Conservation (phyloP, 2,797 vertebrate genomes). For the Phylloscopus collybita region DNA sequence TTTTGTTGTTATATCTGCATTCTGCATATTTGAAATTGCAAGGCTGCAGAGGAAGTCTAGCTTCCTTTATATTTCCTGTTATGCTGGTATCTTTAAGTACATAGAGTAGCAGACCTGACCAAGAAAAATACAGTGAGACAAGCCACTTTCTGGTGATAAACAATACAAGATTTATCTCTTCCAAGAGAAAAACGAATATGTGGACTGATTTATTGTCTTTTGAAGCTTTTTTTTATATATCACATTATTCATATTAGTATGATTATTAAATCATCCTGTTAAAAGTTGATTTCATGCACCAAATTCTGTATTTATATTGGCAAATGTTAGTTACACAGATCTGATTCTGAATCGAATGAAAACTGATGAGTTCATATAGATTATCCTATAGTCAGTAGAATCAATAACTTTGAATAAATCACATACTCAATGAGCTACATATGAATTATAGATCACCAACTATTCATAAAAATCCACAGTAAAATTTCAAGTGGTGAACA, state of each 20-base stretch:
- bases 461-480: neutral
- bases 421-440: neutral
- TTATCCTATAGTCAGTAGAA: neutral
- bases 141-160: neutral
- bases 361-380: neutral
- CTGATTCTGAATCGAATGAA: neutral
- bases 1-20: neutral
- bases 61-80: slow-evolving; percentile 44
- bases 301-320: neutral
- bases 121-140: neutral
- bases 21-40: slow-evolving; percentile 9
- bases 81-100: neutral
- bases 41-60: slow-evolving; percentile 13
- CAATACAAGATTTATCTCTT: neutral
- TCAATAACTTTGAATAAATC: neutral
- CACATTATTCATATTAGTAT: neutral
- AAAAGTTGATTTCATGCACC: neutral
- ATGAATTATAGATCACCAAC: neutral
- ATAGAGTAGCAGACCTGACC: neutral
- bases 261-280: neutral
- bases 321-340: neutral
- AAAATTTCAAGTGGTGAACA: neutral
- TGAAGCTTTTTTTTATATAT: neutral
- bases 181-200: neutral
- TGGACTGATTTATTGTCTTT: neutral